These are phyloP conservation scores for Trachythela sp. DNA, from an alignment of 64 coral and sea anemone species.

Conservation along the genomic window DNA sequence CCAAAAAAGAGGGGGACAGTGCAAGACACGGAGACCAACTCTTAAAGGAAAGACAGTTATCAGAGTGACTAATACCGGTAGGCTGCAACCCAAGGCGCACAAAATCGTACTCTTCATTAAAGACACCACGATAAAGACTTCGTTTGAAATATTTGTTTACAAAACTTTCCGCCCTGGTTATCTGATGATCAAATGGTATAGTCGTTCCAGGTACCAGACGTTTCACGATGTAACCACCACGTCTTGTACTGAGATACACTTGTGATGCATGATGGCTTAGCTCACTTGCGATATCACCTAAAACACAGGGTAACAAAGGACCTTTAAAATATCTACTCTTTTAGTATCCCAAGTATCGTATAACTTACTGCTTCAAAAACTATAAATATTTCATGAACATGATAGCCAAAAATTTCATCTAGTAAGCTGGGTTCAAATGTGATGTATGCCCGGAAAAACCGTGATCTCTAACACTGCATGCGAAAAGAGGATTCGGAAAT, in stretches of 20 bases:
- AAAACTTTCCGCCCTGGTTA: background rate
- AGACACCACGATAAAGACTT: background rate
- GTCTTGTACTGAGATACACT: constrained; percentile 58
- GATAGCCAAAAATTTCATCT: too few relatives aligned
- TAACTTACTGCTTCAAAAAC: background rate
- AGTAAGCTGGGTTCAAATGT: too few relatives aligned
- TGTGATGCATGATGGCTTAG: constrained; percentile 64
- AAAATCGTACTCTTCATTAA: background rate
- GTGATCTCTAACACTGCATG: too few relatives aligned
- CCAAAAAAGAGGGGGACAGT: too few relatives aligned
- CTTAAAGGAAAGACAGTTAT: too few relatives aligned
- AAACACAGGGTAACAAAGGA: background rate
- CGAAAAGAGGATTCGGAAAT: too few relatives aligned
- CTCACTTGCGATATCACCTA: constrained; percentile 71
- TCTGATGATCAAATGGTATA: constrained; percentile 22
- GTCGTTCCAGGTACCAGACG: constrained; percentile 26
- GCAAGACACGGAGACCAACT: too few relatives aligned
- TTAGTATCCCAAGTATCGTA: background rate
- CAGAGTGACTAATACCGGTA: background rate
- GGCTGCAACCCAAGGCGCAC: constrained; percentile 54
- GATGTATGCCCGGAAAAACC: too few relatives aligned
- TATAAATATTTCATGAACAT: too few relatives aligned
- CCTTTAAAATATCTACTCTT: background rate
- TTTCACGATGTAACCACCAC: constrained; percentile 40
- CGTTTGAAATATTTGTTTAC: background rate